Evolutionary conservation across 2,113 vertebrate genomes (phyloP).

Genomic region (Elanus axillaris): DNA sequence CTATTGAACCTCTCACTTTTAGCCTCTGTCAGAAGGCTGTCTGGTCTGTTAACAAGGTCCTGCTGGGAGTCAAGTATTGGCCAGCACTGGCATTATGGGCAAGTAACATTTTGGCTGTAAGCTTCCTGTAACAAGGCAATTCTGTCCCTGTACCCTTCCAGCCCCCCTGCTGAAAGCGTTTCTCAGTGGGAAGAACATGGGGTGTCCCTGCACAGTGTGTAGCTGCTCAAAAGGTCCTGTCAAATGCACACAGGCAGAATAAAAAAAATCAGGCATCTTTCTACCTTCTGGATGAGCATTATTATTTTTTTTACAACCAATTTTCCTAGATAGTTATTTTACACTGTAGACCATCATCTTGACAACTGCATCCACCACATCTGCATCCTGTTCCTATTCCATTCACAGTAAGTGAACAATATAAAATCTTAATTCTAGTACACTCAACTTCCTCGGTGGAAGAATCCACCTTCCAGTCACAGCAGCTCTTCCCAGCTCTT

Average conservation of each 20-base stretch:
- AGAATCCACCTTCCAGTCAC: neutral
- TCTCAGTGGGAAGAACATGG: fast-evolving
- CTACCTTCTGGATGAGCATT: neutral
- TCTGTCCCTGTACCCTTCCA: neutral
- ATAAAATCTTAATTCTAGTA: neutral
- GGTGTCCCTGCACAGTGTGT: neutral
- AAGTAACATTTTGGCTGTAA: neutral
- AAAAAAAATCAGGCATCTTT: neutral
- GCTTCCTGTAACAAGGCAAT: neutral
- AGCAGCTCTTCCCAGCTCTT: neutral
- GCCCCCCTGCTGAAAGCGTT: neutral
- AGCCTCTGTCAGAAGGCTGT: neutral
- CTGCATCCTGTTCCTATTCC: neutral
- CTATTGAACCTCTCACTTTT: neutral
- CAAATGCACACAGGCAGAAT: neutral
- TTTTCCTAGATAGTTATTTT: constrained; percentile 1
- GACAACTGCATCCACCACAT: neutral
- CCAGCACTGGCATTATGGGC: neutral
- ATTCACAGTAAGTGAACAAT: neutral
- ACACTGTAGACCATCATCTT: neutral
- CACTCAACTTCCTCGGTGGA: neutral
- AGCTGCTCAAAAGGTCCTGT: neutral
- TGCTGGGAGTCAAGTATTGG: neutral
- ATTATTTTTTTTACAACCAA: neutral
- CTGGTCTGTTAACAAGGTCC: neutral